Conservation (phyloP, 1,140 invertebrate genomes). For the Leptonema lineaticorne region DNA sequence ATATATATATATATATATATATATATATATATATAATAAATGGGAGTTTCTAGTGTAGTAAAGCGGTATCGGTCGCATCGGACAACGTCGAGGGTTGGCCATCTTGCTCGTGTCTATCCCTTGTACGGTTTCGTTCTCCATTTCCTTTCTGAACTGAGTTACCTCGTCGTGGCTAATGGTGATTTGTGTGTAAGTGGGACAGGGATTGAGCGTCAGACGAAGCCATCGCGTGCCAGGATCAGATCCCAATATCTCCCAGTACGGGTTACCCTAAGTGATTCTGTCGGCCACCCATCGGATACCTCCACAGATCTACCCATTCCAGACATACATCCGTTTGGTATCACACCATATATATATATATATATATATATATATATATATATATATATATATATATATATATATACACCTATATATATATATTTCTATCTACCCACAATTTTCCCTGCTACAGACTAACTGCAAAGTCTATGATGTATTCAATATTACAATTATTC, state of each 20-base stretch:
- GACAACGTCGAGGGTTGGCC: neutral
- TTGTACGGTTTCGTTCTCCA: neutral
- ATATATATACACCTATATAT: no score
- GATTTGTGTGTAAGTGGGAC: constrained; percentile 24
- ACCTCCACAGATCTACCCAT: neutral
- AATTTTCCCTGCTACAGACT: no score
- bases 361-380: no score
- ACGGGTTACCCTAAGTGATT: constrained; percentile 22
- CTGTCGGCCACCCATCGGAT: constrained; percentile 17
- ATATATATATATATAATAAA: no score
- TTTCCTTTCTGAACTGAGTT: neutral
- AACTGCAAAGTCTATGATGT: no score
- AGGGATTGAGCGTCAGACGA: constrained; percentile 6
- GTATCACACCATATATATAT: neutral
- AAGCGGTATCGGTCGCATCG: no score
- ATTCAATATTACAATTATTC: no score
- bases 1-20: no score
- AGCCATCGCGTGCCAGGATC: constrained; percentile 15
- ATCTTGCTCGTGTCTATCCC: neutral
- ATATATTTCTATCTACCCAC: no score
- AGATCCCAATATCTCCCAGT: constrained; percentile 13
- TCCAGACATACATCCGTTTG: constrained; percentile 13
- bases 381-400: no score
- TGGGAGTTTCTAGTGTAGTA: no score
- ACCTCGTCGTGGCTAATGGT: neutral